Evolutionary conservation across 2,888 invertebrate species (phyloP).

Genomic region (Dynastes tityus): DNA sequence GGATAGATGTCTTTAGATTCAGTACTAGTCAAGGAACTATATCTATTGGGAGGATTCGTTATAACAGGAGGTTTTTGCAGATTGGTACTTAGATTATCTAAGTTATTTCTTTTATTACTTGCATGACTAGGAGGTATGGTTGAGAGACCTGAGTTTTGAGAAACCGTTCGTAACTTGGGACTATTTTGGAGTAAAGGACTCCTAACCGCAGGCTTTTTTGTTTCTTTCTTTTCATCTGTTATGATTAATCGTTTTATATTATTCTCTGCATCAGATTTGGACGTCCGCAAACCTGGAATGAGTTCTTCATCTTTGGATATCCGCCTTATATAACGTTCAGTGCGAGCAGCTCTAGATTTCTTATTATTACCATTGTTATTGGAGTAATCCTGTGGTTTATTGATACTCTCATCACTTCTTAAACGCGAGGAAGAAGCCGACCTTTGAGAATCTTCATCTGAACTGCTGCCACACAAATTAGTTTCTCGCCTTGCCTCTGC

Average conservation of each 20-base stretch:
- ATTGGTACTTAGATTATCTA: conserved; percentile 59
- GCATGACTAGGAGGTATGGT: conserved; percentile 68
- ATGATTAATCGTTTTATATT: conserved; percentile 48
- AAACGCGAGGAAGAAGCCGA: conserved; percentile 80
- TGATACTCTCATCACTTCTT: conserved; percentile 80
- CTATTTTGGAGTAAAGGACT: conserved; percentile 61
- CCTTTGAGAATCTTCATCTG: conserved; percentile 81
- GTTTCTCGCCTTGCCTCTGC: conserved; percentile 78
- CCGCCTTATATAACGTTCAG: conserved; percentile 85
- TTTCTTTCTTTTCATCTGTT: conserved; percentile 45
- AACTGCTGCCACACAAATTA: conserved; percentile 75
- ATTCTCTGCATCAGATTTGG: conserved; percentile 66
- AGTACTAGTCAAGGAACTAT: conserved; percentile 45
- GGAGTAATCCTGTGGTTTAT: conserved; percentile 68
- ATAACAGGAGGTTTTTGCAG: conserved; percentile 39
- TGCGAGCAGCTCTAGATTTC: conserved; percentile 82
- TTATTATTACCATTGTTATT: conserved; percentile 73
- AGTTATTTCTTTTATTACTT: conserved; percentile 62
- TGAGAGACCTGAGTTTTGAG: conserved; percentile 63
- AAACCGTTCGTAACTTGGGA: conserved; percentile 41
- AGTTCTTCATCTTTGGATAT: conserved; percentile 81
- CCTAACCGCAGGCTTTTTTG: conserved; percentile 61
- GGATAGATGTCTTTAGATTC: conserved; percentile 46
- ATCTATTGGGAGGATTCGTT: conserved; percentile 43
- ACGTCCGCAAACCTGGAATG: conserved; percentile 66